Base-by-base conservation (phyloP, 2,113 vertebrate genomes). In the Gambusia holbrooki region DNA sequence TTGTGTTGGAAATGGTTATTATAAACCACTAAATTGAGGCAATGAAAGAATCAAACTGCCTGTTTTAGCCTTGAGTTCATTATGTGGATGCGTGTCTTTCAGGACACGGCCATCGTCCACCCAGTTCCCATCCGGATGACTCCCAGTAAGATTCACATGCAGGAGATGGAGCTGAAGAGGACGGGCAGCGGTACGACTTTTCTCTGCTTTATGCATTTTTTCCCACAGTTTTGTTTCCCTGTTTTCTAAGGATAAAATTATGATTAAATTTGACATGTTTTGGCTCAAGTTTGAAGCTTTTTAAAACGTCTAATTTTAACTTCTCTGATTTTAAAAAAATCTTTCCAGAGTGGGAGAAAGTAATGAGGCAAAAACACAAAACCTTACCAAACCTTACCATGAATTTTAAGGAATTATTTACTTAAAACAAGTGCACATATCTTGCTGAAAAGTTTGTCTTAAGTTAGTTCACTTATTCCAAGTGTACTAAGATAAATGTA, bases 91-190 rank as follows among this genome's bases (percentile, higher is more conserved):
- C 76, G 76, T 77, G 28, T 69, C 61, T 33, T 66, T 10, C 90
- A 99, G 98, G 98, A 99, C 85, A 99, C 97, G 12, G 98, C 98
- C 84, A 99, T 99, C 81, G 97, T 99, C 74, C 97, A 99, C 84
- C 98, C 98, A 10, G 98, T 99, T 82, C 96, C 98, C 79, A 99
- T 99, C 84, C 95, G 98, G 76, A 99, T 99, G 98, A 99, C 98
- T 22, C 98, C 98, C 83, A 99, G 98, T 94, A 99, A 99, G 95
- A 99, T 99, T 86, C 98, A 99, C 89, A 97, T 99, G 98, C 98
- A 99, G 94, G 98, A 99, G 92, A 99, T 99, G 98, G 97, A 99
- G 83, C 95, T 99, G 78, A 99, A 99, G 92, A 96, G 98, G 89
- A 96, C 96, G 35, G 95, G 96, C 95, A 98, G 96, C 40, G 98